These are phyloP conservation scores for Dolichotis patagonum DNA, from an alignment of 2,113 vertebrate species.

Conservation along the genomic window DNA sequence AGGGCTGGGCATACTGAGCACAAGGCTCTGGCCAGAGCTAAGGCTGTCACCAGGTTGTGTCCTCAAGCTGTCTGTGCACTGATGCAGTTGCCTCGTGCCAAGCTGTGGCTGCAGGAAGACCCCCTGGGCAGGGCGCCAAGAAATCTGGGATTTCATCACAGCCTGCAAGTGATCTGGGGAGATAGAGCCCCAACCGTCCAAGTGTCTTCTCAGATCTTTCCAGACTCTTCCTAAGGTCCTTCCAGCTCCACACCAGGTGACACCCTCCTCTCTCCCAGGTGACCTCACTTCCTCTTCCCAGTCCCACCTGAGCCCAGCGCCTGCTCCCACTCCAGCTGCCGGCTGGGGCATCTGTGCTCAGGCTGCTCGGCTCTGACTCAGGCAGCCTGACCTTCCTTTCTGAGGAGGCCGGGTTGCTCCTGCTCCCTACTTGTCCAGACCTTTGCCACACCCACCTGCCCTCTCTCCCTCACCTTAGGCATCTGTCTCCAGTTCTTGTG, in stretches of 20 bases:
- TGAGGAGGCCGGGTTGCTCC: constrained; percentile 11
- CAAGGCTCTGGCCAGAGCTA: background rate
- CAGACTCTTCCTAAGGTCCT: background rate
- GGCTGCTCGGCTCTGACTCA: constrained; percentile 26
- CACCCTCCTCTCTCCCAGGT: background rate
- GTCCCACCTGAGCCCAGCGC: background rate
- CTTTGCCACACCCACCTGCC: constrained; percentile 10
- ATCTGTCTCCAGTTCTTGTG: background rate
- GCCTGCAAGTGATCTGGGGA: background rate
- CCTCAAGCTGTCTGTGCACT: background rate
- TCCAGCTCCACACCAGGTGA: background rate
- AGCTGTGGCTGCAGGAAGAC: background rate
- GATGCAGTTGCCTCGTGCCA: background rate
- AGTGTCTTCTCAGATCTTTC: background rate
- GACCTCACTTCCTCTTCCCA: constrained; percentile 35
- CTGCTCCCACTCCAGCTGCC: background rate
- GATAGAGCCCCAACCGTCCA: background rate
- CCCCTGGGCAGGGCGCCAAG: background rate
- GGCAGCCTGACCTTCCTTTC: constrained; percentile 29
- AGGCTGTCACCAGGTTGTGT: background rate
- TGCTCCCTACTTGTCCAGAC: constrained; percentile 28
- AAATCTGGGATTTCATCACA: background rate
- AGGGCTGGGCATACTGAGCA: background rate
- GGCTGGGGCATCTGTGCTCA: background rate
- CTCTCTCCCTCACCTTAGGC: background rate